Evolutionary conservation across 2,888 invertebrate genomes (phyloP).

Genomic region (Apeira syringaria): DNA sequence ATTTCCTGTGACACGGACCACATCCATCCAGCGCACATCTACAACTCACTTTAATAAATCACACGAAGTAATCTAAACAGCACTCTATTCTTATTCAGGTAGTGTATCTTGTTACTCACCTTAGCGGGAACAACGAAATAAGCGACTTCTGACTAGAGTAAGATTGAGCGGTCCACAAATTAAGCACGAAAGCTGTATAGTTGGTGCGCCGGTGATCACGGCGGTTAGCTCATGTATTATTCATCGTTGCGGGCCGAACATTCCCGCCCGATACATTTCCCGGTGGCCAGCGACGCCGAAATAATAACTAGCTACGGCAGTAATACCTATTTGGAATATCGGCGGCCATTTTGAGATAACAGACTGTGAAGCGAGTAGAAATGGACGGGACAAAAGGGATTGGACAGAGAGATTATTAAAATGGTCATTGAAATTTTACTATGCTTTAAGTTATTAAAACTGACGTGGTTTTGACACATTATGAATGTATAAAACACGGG

Average conservation of each 20-base stretch:
- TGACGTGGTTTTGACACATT: no score
- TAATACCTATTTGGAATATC: conserved; percentile 25
- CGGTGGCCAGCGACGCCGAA: conserved; percentile 53
- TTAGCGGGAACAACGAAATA: conserved; percentile 36
- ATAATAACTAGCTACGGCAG: conserved; percentile 44
- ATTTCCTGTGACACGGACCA: conserved; percentile 28
- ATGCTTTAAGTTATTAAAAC: no score
- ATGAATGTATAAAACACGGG: no score
- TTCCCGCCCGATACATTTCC: conserved; percentile 60
- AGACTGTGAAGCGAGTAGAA: conserved; percentile 23
- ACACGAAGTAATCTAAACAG: conserved; percentile 30
- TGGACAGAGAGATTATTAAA: conserved; percentile 22
- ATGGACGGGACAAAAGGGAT: conserved; percentile 31
- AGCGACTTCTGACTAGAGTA: conserved; percentile 40
- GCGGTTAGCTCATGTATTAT: conserved; percentile 63
- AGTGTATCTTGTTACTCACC: conserved; percentile 28
- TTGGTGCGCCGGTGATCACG: conserved; percentile 50
- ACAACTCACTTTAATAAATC: conserved; percentile 29
- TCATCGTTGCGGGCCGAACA: conserved; percentile 52
- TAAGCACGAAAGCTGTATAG: conserved; percentile 51
- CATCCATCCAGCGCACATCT: conserved; percentile 23
- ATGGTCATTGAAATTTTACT: no score
- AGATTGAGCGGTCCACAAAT: conserved; percentile 56
- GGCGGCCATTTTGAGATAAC: conserved; percentile 29
- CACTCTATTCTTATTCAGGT: conserved; percentile 31